Base-by-base conservation (phyloP, 1,140 invertebrate genomes). In the Myzus persicae region DNA sequence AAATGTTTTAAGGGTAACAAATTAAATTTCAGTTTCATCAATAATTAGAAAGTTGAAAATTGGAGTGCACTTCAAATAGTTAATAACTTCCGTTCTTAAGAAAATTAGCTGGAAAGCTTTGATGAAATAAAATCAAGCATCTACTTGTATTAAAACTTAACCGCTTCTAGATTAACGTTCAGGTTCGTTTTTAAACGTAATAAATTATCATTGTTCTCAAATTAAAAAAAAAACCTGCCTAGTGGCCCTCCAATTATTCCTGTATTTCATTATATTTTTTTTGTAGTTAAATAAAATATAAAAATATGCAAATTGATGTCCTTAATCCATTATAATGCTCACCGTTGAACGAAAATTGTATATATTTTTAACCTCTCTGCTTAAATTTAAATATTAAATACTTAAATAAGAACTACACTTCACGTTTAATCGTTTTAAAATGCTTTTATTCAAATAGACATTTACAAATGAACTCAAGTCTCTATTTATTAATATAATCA, bases 351-450 rank as follows among this genome's bases (percentile, higher is more conserved):
- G 36, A 40, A 82, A 40, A 38, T 82, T 24, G 81, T 40, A 40
- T 82, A 82, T 40, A 82, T 76, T 82, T 40, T 38, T 40, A 82
- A 82, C 20, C 81, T 82, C 36, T 40, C 40, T 40, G 36, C 22
- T 36, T 24, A 82, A 38, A 82, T 82, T 82, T 82, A 82, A 76
- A 76, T 76, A 76, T 76, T 76, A n/a, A 76, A 76, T n/a, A 76
- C 59, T 76, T 76, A 76, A 51, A 76, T 76, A 76, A 76, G 14
- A 76, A 31, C 9, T 31, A 67, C 31, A 67, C 59, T 67, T 67
- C 31, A 59, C 31, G 11, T 4, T n/a, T 67, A 67, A 76, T 76
- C 59, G 31, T 76, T 76, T 76, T 76, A 18, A 76, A 76, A 76
- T 76, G 31, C 14, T 76, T 76, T 76, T n/a, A 76, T 76, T 67